Percentiles rank a stretch among this genome's conserved stretches.
Evolutionary conservation across 1,140 invertebrate species (phyloP).

Genomic region (Acromyrmex echinatior): DNA sequence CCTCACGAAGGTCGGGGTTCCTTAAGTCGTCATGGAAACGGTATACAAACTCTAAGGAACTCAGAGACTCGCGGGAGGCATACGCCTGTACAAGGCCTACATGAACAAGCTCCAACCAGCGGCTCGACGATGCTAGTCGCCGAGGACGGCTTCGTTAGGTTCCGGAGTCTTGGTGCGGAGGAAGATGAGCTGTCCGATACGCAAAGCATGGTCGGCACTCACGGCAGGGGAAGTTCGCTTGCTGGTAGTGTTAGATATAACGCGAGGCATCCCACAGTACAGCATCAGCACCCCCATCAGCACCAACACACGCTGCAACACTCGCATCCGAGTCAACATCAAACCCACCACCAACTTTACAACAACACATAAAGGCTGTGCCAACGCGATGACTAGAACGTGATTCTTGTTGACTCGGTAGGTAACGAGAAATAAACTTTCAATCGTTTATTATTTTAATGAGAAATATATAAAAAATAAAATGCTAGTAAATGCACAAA

Average conservation of each 20-base stretch:
- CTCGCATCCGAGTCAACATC: slow-evolving; percentile 74
- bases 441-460: neutral
- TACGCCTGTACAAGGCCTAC: slow-evolving; percentile 78
- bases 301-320: slow-evolving; percentile 76
- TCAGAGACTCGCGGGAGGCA: slow-evolving; percentile 79
- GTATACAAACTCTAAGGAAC: slow-evolving; percentile 80
- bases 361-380: slow-evolving; percentile 79
- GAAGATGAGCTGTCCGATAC: slow-evolving; percentile 84
- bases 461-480: no score
- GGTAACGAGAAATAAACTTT: slow-evolving; percentile 4
- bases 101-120: slow-evolving; percentile 83
- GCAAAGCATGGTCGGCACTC: slow-evolving; percentile 82
- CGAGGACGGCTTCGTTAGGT: slow-evolving; percentile 94
- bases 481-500: neutral
- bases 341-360: slow-evolving; percentile 78
- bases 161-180: slow-evolving; percentile 89
- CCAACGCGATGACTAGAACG: slow-evolving; percentile 47
- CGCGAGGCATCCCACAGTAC: slow-evolving; percentile 79
- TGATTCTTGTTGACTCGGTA: slow-evolving; percentile 65
- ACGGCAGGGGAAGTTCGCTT: slow-evolving; percentile 83
- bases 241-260: slow-evolving; percentile 84
- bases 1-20: slow-evolving; percentile 84
- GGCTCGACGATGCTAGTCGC: slow-evolving; percentile 91
- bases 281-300: slow-evolving; percentile 76
- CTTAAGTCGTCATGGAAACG: slow-evolving; percentile 85